Conservation (phyloP, 2,888 invertebrate genomes). For the Lordiphosa andalusiaca region DNA sequence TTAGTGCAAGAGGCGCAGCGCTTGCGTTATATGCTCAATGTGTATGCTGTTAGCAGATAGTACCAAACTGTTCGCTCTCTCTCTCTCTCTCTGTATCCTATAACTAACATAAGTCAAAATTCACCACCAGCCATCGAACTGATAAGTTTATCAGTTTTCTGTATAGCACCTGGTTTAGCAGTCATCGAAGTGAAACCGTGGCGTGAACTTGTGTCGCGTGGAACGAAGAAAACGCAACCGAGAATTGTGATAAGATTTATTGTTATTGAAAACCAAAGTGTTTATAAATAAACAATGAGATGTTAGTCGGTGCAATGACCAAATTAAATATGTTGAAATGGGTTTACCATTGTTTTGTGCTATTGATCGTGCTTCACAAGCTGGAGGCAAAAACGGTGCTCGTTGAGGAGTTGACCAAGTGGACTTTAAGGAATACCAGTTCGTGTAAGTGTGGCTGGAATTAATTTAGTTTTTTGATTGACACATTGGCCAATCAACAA, state of each 20-base stretch:
- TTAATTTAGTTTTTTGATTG: slow-evolving; percentile 21
- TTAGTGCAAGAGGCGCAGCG: slow-evolving; percentile 5
- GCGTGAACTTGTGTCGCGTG: slow-evolving; percentile 17
- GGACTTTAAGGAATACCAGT: slow-evolving; percentile 68
- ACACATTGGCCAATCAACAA: slow-evolving; percentile 32
- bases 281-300: slow-evolving; percentile 12
- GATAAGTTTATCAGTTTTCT: slow-evolving; percentile 14
- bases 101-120: not conserved
- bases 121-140: slow-evolving; percentile 11
- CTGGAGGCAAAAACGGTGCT: slow-evolving; percentile 48
- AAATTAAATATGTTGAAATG: slow-evolving; percentile 30
- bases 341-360: slow-evolving; percentile 7
- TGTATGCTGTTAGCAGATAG: slow-evolving; percentile 5
- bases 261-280: slow-evolving; percentile 9
- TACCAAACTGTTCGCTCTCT: not conserved
- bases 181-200: slow-evolving; percentile 36
- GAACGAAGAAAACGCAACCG: not conserved
- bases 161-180: slow-evolving; percentile 30
- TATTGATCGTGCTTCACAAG: slow-evolving; percentile 8
- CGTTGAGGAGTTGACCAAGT: slow-evolving; percentile 63
- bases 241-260: slow-evolving; percentile 37
- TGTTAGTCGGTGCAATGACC: slow-evolving; percentile 16
- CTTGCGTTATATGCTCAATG: slow-evolving; percentile 13
- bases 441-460: slow-evolving; percentile 56
- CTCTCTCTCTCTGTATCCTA: slow-evolving; percentile 6